Percentiles rank a stretch among this genome's conserved stretches.
These are phyloP conservation scores for Colletes collaris DNA, from an alignment of 2,888 invertebrate genomes.

Conservation along the genomic window DNA sequence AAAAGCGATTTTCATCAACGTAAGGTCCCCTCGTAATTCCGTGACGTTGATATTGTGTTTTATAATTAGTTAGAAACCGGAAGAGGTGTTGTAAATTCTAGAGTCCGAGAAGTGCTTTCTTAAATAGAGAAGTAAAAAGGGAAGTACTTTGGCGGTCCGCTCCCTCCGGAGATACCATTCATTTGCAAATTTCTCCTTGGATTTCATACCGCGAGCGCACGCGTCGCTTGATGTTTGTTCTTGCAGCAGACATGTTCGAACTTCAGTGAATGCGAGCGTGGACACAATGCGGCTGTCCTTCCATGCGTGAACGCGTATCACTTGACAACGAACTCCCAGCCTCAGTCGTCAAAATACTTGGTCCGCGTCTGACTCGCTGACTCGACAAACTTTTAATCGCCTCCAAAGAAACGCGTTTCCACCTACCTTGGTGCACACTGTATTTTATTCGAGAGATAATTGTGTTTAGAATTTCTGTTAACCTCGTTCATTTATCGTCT, in stretches of 20 bases:
- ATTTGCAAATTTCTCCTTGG: background rate
- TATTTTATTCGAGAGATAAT: background rate
- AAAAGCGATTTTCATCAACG: too few species aligned
- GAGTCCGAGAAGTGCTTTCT: background rate
- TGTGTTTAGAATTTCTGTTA: background rate
- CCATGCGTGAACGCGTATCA: conserved; percentile 51
- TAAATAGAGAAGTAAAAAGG: background rate
- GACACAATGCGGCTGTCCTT: conserved; percentile 47
- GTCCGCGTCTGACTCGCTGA: background rate
- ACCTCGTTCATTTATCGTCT: too few species aligned
- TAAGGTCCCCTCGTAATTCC: too few species aligned
- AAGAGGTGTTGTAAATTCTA: background rate
- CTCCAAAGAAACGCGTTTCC: background rate
- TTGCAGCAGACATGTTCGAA: conserved; percentile 38
- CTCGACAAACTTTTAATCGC: conserved; percentile 1
- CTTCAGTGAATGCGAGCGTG: conserved; percentile 42
- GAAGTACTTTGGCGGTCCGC: background rate
- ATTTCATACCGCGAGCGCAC: background rate
- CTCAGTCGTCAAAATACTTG: conserved; percentile 22
- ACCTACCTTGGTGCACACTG: background rate
- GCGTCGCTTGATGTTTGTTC: conserved; percentile 37
- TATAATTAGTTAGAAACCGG: too few species aligned
- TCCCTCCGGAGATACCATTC: background rate
- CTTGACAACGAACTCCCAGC: conserved; percentile 32
- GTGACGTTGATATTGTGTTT: too few species aligned